phyloP scores from a whole-genome alignment of 35 echinoderm and acorn worm species.

The Chiridota heheva region DNA sequence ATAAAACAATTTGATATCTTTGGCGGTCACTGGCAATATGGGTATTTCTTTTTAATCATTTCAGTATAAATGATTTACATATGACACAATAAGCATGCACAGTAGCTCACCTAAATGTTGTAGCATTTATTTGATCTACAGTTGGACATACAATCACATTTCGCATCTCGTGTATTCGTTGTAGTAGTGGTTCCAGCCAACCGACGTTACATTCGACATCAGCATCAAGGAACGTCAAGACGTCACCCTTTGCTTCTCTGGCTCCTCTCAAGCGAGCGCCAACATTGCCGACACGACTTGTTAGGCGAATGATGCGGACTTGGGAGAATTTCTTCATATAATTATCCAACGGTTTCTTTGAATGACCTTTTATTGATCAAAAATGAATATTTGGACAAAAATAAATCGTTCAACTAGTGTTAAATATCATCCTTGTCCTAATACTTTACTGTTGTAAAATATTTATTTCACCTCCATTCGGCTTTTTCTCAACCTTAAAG shows the following conservation, averaged over 20 bases:
- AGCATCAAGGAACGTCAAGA: slow-evolving; percentile 76
- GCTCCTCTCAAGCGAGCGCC: slow-evolving; percentile 72
- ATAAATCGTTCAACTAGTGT: not conserved
- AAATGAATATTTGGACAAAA: slow-evolving; percentile 11
- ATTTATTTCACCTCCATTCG: not conserved
- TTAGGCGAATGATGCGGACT: slow-evolving; percentile 61
- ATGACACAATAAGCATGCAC: not conserved
- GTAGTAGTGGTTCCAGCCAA: slow-evolving; percentile 74
- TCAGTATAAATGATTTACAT: not conserved
- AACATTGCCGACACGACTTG: slow-evolving; percentile 65
- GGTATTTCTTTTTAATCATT: not conserved
- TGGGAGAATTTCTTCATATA: slow-evolving; percentile 48
- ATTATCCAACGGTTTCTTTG: slow-evolving; percentile 60
- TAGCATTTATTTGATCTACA: slow-evolving; percentile 18
- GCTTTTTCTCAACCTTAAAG: not conserved
- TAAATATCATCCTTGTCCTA: not conserved
- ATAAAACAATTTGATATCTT: not conserved
- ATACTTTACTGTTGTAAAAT: not conserved
- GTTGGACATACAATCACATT: no score
- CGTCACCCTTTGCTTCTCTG: slow-evolving; percentile 64
- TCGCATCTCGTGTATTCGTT: slow-evolving; percentile 61
- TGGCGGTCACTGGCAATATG: not conserved
- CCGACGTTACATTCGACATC: slow-evolving; percentile 77
- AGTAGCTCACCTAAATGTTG: not conserved
- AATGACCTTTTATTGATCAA: slow-evolving; percentile 53